phyloP scores from a whole-genome alignment of 2,888 invertebrate species.

The Pyrgus malvae region DNA sequence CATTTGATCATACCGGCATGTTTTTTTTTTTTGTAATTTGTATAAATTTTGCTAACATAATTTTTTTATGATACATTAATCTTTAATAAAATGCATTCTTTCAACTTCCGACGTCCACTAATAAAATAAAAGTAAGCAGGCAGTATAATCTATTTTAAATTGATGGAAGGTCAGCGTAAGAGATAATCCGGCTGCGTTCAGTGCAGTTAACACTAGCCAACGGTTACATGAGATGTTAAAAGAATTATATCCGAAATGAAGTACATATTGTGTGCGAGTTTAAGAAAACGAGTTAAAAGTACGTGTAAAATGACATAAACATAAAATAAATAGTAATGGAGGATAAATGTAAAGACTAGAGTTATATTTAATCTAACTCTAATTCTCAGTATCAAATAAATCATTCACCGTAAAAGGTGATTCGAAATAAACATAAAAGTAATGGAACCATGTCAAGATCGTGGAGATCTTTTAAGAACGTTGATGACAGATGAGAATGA shows the following conservation, averaged over 20 bases:
- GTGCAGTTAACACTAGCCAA: conserved; percentile 40
- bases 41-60: too few species aligned
- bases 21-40: too few species aligned
- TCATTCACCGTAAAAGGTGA: conserved; percentile 6
- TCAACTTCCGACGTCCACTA: too few species aligned
- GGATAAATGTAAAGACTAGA: neutral
- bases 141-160: conserved; percentile 69
- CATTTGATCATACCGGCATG: too few species aligned
- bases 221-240: conserved; percentile 37
- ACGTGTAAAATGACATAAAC: conserved; percentile 7
- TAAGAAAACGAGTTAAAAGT: neutral
- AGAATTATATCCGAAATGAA: conserved; percentile 35
- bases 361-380: conserved; percentile 11
- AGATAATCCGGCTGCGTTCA: conserved; percentile 44
- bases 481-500: conserved; percentile 12
- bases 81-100: too few species aligned
- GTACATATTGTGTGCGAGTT: conserved; percentile 15
- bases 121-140: neutral
- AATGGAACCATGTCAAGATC: conserved; percentile 27
- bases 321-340: conserved; percentile 9
- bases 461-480: conserved; percentile 8
- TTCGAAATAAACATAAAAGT: conserved; percentile 9
- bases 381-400: conserved; percentile 12
- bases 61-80: too few species aligned
- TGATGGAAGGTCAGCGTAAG: conserved; percentile 68